Percentiles rank a stretch among this genome's conserved stretches.
These are phyloP conservation scores for Borostomias antarcticus DNA, from an alignment of 2,797 vertebrate genomes.

Conservation along the genomic window DNA sequence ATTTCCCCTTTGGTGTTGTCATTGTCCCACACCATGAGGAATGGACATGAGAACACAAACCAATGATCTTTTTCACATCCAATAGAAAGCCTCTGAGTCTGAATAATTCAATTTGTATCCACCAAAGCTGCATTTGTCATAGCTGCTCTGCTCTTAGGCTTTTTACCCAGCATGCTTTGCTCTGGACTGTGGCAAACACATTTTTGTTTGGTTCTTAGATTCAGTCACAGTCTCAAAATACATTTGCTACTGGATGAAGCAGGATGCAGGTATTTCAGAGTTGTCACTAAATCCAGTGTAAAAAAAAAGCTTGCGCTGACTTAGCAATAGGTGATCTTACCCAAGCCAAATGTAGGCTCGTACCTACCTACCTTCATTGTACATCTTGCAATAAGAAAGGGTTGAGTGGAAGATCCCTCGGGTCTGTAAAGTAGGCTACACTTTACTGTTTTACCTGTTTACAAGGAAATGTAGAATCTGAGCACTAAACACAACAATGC, in stretches of 20 bases:
- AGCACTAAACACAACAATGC: slow-evolving; percentile 7
- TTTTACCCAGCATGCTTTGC: slow-evolving; percentile 63
- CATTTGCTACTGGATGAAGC: slow-evolving; percentile 1
- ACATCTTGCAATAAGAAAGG: neutral
- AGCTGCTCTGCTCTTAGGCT: slow-evolving; percentile 51
- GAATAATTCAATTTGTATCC: slow-evolving; percentile 74
- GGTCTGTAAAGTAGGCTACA: neutral
- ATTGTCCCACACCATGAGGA: slow-evolving; percentile 56
- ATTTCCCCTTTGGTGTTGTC: slow-evolving; percentile 57
- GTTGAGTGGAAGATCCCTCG: neutral
- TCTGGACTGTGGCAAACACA: slow-evolving; percentile 18
- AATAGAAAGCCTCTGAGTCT: slow-evolving; percentile 54
- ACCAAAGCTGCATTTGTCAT: slow-evolving; percentile 68
- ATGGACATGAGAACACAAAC: slow-evolving; percentile 59
- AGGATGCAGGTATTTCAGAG: slow-evolving; percentile 25
- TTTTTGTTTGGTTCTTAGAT: slow-evolving; percentile 46
- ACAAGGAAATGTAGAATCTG: slow-evolving; percentile 17
- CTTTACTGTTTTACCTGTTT: neutral
- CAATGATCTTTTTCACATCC: slow-evolving; percentile 62
- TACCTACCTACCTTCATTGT: too few species aligned
- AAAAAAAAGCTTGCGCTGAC: too few species aligned
- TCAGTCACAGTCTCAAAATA: slow-evolving; percentile 38
- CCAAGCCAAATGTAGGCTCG: neutral
- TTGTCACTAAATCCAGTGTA: neutral
- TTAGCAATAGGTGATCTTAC: neutral